Base-by-base conservation (phyloP, 2,797 vertebrate species). In the Acrossocheilus wenchowensis region DNA sequence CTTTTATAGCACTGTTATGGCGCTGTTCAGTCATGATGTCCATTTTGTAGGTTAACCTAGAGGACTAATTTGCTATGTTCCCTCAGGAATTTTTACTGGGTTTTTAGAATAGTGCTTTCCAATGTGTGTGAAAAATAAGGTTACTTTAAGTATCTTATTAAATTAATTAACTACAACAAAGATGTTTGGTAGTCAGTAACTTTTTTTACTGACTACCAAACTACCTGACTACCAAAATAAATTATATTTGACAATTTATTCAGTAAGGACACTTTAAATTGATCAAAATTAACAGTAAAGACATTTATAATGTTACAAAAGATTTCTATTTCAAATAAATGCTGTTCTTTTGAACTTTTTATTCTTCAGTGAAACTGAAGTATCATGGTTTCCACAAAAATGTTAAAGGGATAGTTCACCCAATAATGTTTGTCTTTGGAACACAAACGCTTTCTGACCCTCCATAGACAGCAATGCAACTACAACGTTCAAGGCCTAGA, bases 21-120 rank as follows among this genome's bases (percentile, higher is more conserved):
- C 10, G 7, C 54, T 41, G 52, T 62, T 41, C 54, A 62, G 52
- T 78, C 52, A 41, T 39, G 34, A 57, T 62, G 36, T 26, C 23
- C 15, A 17, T 79, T 68, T 62, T 43, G 11, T 57, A 79, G 78
- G 39, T 41, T 39, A 79, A 62, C 77, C 54, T 60, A 57, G 74
- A 15, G 9, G 5, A n/a, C 36, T 62, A 26, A 79, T 62, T 57
- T 78, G 54, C 23, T 10, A 5, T 19, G 54, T 43, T 43, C 39
- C 54, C 39, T 62, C 36, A 79, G 77, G 54, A 43, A 10, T 17
- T 62, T 78, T 62, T 15, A 10, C 54, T 26, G 39, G 14, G 4
- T 30, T 43, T 57, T 79, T 62, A 26, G 12, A 79, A 43, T 79
- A 19, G 54, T 1, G 3, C 23, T 15, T n/a, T 15, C 57, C 21